Evolutionary conservation across 2,888 invertebrate species (phyloP), one percentile per base, ranked within the genome.

Genomic region (Taenaris catops): DNA sequence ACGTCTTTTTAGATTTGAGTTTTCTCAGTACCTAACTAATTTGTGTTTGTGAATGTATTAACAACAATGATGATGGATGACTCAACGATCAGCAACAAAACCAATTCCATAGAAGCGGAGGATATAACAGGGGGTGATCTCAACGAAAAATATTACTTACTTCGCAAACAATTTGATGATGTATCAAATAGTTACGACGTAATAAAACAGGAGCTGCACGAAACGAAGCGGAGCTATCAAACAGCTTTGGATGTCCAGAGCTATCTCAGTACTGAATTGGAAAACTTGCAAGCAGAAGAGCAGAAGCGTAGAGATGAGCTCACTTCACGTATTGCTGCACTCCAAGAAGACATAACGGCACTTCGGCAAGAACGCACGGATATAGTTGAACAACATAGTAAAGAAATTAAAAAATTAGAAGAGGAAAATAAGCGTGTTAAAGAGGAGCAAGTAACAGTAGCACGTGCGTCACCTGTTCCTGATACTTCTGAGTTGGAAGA

Each of bases 71-170:
- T 7, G 14, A 87, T 87, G 87, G 75, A 87, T 74, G 83, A 75
- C 46, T 87, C 87, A 1, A 79, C 76, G 6, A 67, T 78, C 31
- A 83, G 80, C 36, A 84, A 84, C 43, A 83, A 83, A 58, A 80
- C 73, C 1, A 67, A 60, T 37, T 65, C 53, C 33, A 79, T 76
- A 1, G 81, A 75, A 55, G 55, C 51, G 1, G 83, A 80, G 38
- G 81, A 79, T 8, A 38, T 83, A 41, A 69, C 76, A 1, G 71
- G 73, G 33, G 73, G 73, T 6, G 86, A 86, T 50, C 44, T 87
- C 0, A 68, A 55, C 38, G 84, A 86, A 49, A 68, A 65, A 1
- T 83, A 78, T 48, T 76, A 74, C 57, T 63, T 63, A 32, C 62
- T 87, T 1, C 78, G 75, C 51, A 79, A 76, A 55, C 84, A 86